Percentiles rank a stretch among this genome's conserved stretches.
Conservation (phyloP, 2,888 invertebrate species). For the Xestia ashworthii region DNA sequence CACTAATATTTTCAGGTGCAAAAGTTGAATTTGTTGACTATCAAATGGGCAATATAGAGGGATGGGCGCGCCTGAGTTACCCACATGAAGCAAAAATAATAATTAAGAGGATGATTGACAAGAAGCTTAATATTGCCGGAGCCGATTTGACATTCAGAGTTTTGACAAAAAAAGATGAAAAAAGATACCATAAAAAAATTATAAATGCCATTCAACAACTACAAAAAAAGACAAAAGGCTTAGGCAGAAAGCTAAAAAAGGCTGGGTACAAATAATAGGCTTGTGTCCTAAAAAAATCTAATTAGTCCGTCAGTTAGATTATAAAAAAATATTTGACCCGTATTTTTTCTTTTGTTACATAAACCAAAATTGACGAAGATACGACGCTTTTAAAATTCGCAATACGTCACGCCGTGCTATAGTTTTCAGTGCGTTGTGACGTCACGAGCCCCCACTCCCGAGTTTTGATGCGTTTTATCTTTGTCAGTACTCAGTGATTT, state of each 20-base stretch:
- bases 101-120: constrained; percentile 31
- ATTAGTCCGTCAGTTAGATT: too few relatives aligned
- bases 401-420: too few relatives aligned
- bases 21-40: constrained; percentile 37
- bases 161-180: constrained; percentile 40
- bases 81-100: constrained; percentile 33
- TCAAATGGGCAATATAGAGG: constrained; percentile 25
- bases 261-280: constrained; percentile 21
- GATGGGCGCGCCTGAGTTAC: constrained; percentile 44
- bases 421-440: too few relatives aligned
- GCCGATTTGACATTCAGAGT: constrained; percentile 32
- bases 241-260: constrained; percentile 19
- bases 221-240: constrained; percentile 1
- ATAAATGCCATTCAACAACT: constrained; percentile 14
- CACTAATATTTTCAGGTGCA: constrained; percentile 35
- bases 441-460: too few relatives aligned
- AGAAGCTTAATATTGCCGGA: constrained; percentile 12
- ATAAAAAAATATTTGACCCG: too few relatives aligned
- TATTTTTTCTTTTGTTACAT: too few relatives aligned
- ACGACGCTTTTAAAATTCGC: too few relatives aligned
- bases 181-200: constrained; percentile 23
- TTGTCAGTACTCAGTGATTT: too few relatives aligned
- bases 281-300: too few relatives aligned
- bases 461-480: too few relatives aligned
- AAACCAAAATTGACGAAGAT: too few relatives aligned